Percentiles rank a stretch among this genome's conserved stretches.
Evolutionary conservation across 2,113 vertebrate species (phyloP).

Genomic region (Carollia perspicillata): DNA sequence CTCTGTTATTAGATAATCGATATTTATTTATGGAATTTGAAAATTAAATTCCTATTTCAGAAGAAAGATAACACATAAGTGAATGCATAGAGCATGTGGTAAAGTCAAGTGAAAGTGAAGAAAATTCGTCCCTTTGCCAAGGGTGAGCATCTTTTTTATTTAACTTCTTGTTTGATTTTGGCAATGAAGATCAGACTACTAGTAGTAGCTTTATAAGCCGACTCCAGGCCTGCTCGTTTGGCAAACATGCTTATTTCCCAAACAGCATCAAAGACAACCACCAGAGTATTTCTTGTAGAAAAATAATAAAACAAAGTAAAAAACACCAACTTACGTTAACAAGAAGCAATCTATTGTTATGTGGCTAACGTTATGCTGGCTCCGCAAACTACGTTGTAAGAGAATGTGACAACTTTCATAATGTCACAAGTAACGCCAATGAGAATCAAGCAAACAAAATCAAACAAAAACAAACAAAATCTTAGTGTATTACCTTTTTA

Average conservation of each 20-base stretch:
- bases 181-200: not conserved
- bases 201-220: not conserved
- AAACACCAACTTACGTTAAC: not conserved
- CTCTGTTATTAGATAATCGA: not conserved
- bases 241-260: not conserved
- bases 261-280: not conserved
- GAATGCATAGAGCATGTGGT: not conserved
- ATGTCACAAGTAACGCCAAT: not conserved
- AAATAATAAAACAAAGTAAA: conserved; percentile 20
- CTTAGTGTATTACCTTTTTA: not conserved
- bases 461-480: not conserved
- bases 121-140: not conserved
- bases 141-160: not conserved
- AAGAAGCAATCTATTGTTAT: not conserved
- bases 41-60: not conserved
- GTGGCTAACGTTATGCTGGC: not conserved
- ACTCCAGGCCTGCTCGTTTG: not conserved
- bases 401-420: not conserved
- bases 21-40: not conserved
- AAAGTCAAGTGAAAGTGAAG: not conserved
- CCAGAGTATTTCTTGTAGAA: not conserved
- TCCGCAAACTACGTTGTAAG: not conserved
- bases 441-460: not conserved
- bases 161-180: not conserved
- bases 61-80: not conserved